A percentile compares a stretch with the other conserved stretches of the same genome.
Conservation (phyloP, 2,888 invertebrate genomes). For the Drosophila fungiperda region DNA sequence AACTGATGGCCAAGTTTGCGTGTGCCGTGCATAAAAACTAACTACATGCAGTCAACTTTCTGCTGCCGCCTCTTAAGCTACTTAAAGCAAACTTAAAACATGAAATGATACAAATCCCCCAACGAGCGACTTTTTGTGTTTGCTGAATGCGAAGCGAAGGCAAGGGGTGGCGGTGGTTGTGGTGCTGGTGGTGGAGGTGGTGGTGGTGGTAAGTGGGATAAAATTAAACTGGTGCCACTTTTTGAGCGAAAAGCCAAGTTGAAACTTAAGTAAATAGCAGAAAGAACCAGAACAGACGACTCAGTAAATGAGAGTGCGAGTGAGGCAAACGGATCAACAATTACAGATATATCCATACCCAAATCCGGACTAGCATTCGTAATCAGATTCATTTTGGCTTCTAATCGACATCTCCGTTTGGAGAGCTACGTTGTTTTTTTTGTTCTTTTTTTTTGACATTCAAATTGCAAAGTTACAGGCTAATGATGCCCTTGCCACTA, state of each 20-base stretch:
- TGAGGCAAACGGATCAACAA: conserved; percentile 7
- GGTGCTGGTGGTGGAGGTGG: not conserved
- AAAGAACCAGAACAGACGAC: conserved; percentile 1
- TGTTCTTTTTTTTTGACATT: conserved; percentile 41
- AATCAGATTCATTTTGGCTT: not conserved
- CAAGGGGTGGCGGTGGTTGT: not conserved
- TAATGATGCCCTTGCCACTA: conserved; percentile 59
- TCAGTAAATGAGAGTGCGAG: not conserved
- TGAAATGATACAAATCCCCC: conserved; percentile 77
- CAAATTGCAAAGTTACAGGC: conserved; percentile 73
- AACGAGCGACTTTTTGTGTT: conserved; percentile 28
- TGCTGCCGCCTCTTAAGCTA: conserved; percentile 63
- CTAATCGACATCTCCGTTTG: conserved; percentile 24
- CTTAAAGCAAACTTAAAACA: conserved; percentile 80
- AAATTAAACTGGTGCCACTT: conserved; percentile 13
- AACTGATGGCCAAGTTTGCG: conserved; percentile 77
- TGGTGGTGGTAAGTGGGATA: not conserved
- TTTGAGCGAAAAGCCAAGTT: conserved; percentile 43
- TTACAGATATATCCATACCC: not conserved
- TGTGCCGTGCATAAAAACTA: conserved; percentile 78
- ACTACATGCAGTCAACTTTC: conserved; percentile 61
- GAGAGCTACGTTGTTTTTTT: conserved; percentile 46
- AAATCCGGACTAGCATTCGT: not conserved
- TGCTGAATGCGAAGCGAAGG: not conserved
- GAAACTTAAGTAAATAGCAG: conserved; percentile 40